These are phyloP conservation scores for Bambusicola thoracicus DNA, from an alignment of 2,113 vertebrate species.

Conservation along the genomic window DNA sequence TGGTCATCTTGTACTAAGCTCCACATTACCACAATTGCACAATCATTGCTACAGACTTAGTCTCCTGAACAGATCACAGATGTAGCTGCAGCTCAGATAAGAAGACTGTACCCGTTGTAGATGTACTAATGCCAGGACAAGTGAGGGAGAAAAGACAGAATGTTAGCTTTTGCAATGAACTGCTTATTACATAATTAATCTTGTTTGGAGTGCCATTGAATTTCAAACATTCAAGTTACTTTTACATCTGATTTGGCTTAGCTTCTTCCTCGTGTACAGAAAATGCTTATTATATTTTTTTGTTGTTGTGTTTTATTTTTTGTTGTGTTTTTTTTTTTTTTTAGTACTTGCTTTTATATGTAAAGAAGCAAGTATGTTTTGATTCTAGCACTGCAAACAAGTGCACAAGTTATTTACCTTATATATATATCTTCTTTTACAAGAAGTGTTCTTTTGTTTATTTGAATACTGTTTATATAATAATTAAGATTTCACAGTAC, in stretches of 20 bases:
- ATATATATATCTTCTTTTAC: no score
- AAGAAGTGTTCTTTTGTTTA: not conserved
- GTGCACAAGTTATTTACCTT: not conserved
- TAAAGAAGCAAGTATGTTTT: not conserved
- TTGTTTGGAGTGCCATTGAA: not conserved
- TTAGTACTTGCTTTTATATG: not conserved
- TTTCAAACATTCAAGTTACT: not conserved
- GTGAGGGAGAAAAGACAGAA: not conserved
- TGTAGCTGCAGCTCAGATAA: not conserved
- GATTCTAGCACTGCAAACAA: not conserved
- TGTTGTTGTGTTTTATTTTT: no score
- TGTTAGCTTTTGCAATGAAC: not conserved
- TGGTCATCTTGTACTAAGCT: not conserved
- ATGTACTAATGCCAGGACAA: not conserved
- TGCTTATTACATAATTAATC: not conserved
- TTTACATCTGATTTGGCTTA: not conserved
- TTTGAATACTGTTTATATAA: not conserved
- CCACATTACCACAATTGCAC: accelerated
- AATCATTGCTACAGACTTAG: not conserved
- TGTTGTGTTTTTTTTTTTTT: not conserved
- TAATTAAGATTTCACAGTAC: not conserved
- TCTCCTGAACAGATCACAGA: not conserved
- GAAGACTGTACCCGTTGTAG: not conserved
- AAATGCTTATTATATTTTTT: not conserved
- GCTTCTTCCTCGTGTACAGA: not conserved